Conservation (phyloP, 1,140 invertebrate species). For the Nasonia longicornis region DNA sequence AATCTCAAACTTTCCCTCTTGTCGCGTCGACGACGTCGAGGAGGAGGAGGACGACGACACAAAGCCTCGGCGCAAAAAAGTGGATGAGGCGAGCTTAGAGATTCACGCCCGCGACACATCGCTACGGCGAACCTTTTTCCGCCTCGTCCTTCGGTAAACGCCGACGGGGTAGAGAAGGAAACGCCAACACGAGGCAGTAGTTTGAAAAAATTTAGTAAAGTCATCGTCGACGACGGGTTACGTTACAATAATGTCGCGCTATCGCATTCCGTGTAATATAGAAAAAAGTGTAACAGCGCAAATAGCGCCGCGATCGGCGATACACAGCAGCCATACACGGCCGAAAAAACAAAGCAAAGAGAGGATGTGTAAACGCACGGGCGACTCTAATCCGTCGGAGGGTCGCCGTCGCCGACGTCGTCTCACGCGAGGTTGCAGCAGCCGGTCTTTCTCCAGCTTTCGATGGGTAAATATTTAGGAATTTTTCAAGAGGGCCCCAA, state of each 20-base stretch:
- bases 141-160: constrained; percentile 25
- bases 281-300: background rate
- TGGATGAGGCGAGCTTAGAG: constrained; percentile 15
- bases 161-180: background rate
- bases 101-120: constrained; percentile 17
- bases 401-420: background rate
- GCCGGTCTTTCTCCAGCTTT: constrained; percentile 46
- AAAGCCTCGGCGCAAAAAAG: constrained; percentile 22
- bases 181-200: background rate
- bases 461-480: constrained; percentile 66
- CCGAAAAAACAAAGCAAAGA: background rate
- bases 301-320: background rate
- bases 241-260: too few relatives aligned
- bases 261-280: background rate
- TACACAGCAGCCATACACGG: background rate
- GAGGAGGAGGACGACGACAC: background rate
- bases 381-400: background rate
- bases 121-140: constrained; percentile 27
- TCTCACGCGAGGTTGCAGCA: constrained; percentile 2
- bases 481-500: constrained; percentile 61
- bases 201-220: background rate
- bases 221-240: background rate
- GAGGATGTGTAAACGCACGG: constrained; percentile 1
- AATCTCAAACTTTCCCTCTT: constrained; percentile 11
- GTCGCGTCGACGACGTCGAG: too few relatives aligned